phyloP scores from a whole-genome alignment of 2,797 vertebrate species.

The Acrocephalus scirpaceus region DNA sequence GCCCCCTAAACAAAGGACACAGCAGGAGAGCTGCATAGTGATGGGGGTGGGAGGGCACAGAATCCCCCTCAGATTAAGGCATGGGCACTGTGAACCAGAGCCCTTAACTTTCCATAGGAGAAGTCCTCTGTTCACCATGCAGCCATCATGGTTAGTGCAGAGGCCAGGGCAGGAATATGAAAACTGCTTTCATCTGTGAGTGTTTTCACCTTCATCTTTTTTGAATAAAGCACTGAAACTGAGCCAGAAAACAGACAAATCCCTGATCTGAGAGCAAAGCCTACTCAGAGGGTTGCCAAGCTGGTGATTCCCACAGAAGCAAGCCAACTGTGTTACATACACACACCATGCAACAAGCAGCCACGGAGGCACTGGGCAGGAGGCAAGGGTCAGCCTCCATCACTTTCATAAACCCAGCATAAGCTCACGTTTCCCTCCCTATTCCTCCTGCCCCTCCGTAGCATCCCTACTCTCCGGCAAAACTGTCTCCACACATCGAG shows the following conservation, averaged over 20 bases:
- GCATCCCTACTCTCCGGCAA: background rate
- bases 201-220: background rate
- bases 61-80: background rate
- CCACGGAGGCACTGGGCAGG: background rate
- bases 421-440: rapidly evolving
- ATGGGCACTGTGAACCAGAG: rapidly evolving
- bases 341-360: rapidly evolving
- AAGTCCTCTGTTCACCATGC: background rate
- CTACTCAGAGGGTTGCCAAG: background rate
- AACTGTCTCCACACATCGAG: background rate
- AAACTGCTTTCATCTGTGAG: background rate
- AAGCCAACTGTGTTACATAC: rapidly evolving
- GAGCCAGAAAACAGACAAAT: background rate
- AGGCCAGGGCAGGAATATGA: background rate
- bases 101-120: background rate
- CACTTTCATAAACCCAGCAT: background rate
- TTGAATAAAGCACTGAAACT: background rate
- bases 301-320: background rate
- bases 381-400: background rate
- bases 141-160: background rate
- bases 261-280: background rate
- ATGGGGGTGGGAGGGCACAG: background rate
- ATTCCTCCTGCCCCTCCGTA: rapidly evolving
- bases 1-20: background rate
- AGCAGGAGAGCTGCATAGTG: rapidly evolving